Base-by-base conservation (phyloP, 2,113 vertebrate genomes). In the Rhinoderma darwinii region DNA sequence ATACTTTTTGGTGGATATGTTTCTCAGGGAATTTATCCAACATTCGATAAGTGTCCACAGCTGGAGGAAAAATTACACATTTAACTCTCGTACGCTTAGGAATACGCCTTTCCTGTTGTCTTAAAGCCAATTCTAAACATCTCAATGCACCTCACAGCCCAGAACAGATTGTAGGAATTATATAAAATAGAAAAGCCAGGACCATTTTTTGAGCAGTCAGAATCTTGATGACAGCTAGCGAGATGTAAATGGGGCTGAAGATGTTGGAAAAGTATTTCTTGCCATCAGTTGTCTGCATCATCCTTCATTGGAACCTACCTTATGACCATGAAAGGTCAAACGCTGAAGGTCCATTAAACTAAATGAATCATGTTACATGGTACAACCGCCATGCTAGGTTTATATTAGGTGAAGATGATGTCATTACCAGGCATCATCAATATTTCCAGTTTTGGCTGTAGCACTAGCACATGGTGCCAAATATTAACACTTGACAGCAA, bases 1-100 rank as follows among this genome's bases (percentile, higher is more conserved):
- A 70, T 51, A 30, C 32, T 54, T 85, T 73, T 86, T 70, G 27
- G 30, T 70, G 47, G 44, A 70, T 80, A 25, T 10, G 11, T 35
- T 59, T 87, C 63, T 56, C 47, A 72, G 85, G 85, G 54, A 87
- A 80, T 27, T 50, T 74, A 70, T 80, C 85, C 85, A 87, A 87
- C 25, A 73, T 30, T 43, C 43, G n/a, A 82, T 81, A 87, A 87
- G 77, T 87, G 37, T 27, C 51, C 77, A 25, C 77, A 87, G 66
- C 85, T 87, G 78, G 85, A 81, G 39, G 27, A 86, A 37, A 39
- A 87, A 82, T 86, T 81, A 86, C 76, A 41, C 37, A 47, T 70
- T 87, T 87, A 80, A 86, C 76, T 66, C 85, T 39, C 72, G 77
- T 32, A 32, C 61, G n/a, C 39, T 54, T 27, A 44, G 66, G 37